These are phyloP conservation scores for Odontocolon sp. DNA, from an alignment of 2,888 invertebrate species.

Conservation along the genomic window DNA sequence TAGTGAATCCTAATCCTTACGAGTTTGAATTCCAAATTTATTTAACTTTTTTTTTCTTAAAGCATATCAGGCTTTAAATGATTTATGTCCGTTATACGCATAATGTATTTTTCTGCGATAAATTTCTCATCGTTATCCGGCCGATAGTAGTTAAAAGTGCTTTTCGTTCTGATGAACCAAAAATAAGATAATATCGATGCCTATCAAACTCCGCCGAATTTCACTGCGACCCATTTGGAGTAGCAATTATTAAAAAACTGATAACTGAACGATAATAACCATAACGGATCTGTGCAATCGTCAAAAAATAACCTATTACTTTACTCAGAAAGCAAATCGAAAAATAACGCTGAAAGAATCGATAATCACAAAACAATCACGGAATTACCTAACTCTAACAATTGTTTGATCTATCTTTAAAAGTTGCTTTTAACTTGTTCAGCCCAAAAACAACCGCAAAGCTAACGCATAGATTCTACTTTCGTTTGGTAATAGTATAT, in stretches of 20 bases:
- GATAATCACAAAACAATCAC: too few relatives aligned
- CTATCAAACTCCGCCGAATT: slow-evolving; percentile 14
- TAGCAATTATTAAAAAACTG: slow-evolving; percentile 31
- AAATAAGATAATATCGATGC: slow-evolving; percentile 10
- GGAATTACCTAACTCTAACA: too few relatives aligned
- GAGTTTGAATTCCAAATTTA: neutral
- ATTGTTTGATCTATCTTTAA: too few relatives aligned
- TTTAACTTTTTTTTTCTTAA: neutral
- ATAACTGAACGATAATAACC: slow-evolving; percentile 4
- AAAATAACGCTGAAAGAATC: too few relatives aligned
- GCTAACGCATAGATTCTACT: too few relatives aligned
- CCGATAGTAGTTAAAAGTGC: neutral
- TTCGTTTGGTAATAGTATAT: too few relatives aligned
- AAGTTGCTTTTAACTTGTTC: too few relatives aligned
- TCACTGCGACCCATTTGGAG: neutral
- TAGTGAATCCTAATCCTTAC: neutral
- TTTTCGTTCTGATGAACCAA: neutral
- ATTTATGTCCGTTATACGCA: neutral
- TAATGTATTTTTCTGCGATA: neutral
- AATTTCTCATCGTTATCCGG: neutral
- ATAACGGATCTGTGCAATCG: too few relatives aligned
- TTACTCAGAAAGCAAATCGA: too few relatives aligned
- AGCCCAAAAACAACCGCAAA: too few relatives aligned
- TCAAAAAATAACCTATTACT: too few relatives aligned
- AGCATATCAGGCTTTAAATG: too few relatives aligned